A percentile compares a stretch with the other conserved stretches of the same genome.
phyloP scores from a whole-genome alignment of 2,113 vertebrate species.

The Hippotragus niger region DNA sequence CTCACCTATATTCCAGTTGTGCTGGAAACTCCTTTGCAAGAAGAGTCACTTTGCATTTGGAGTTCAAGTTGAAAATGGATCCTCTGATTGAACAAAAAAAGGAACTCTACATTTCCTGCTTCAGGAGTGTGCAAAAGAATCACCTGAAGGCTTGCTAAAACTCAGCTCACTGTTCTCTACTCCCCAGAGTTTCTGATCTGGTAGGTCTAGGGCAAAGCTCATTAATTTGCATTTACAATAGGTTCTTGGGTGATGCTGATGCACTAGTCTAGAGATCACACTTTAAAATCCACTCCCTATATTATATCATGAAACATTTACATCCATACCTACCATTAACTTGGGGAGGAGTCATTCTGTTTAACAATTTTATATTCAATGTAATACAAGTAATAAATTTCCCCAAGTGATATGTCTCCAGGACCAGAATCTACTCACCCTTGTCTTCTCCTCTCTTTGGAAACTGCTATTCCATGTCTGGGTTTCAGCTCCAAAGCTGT shows the following conservation, averaged over 20 bases:
- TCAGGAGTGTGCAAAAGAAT: background rate
- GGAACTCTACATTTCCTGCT: background rate
- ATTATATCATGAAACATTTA: background rate
- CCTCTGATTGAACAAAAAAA: constrained; percentile 3
- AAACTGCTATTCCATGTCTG: background rate
- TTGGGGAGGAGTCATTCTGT: background rate
- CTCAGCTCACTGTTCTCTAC: background rate
- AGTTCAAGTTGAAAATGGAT: constrained; percentile 23
- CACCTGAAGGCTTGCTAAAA: background rate
- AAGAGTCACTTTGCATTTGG: constrained; percentile 25
- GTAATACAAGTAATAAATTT: background rate
- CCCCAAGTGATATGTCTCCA: background rate
- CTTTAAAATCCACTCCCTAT: constrained; percentile 8
- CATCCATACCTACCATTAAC: background rate
- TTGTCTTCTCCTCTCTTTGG: background rate
- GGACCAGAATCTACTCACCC: background rate
- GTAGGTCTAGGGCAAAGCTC: background rate
- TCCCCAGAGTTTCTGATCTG: background rate
- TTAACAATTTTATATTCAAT: background rate
- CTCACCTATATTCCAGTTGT: background rate
- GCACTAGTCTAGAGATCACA: background rate
- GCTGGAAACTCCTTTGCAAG: background rate
- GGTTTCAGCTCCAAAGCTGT: constrained; percentile 9
- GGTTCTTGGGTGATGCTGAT: background rate
- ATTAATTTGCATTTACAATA: background rate